phyloP scores from a whole-genome alignment of 2,113 vertebrate genomes.

The Coturnix japonica region DNA sequence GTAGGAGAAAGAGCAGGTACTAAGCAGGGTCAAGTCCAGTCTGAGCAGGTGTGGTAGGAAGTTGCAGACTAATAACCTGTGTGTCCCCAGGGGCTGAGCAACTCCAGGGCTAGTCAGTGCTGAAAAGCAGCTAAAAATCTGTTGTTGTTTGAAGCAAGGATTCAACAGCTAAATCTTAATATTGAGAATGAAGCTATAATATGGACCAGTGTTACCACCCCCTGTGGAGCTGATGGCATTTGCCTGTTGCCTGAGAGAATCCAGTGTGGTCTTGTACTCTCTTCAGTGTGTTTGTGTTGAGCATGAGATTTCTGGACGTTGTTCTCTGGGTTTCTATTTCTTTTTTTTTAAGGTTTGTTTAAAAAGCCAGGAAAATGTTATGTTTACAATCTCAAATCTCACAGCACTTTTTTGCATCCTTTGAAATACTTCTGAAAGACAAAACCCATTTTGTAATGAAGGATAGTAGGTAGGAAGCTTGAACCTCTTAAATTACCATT shows the following conservation, averaged over 20 bases:
- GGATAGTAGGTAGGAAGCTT: background rate
- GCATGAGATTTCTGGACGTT: background rate
- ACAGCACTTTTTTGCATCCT: background rate
- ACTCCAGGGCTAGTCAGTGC: background rate
- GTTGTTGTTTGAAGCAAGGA: background rate
- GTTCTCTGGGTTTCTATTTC: background rate
- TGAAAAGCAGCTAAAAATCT: background rate
- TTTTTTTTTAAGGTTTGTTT: background rate
- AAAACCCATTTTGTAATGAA: background rate
- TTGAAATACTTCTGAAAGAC: background rate
- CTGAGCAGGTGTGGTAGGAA: background rate
- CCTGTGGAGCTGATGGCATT: rapidly evolving
- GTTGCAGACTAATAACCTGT: background rate
- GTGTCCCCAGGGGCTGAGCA: background rate
- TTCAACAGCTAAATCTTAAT: background rate
- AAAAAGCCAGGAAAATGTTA: background rate
- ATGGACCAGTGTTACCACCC: background rate
- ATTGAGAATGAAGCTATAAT: background rate
- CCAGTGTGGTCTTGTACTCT: background rate
- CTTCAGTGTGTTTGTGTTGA: background rate
- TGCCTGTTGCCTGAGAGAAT: background rate
- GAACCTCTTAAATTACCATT: background rate
- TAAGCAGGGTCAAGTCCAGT: background rate
- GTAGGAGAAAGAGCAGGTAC: background rate
- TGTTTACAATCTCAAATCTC: background rate